Evolutionary conservation across 2,888 invertebrate genomes (phyloP).

Genomic region (Diarsia mendica): DNA sequence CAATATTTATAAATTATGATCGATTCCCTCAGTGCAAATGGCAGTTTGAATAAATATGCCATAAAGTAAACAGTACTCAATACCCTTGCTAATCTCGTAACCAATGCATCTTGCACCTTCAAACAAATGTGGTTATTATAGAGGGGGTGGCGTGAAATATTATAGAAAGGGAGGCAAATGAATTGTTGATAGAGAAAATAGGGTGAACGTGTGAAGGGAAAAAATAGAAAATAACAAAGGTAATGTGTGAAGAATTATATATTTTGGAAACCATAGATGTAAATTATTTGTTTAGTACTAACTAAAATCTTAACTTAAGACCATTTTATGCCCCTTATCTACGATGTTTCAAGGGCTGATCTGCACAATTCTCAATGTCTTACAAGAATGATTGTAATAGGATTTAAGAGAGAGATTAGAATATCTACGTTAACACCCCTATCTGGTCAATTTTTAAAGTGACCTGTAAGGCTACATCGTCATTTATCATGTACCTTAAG

Average conservation of each 20-base stretch:
- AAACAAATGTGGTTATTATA: conserved; percentile 71
- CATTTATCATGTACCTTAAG: too few relatives aligned
- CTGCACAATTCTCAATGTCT: neutral
- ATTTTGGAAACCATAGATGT: neutral
- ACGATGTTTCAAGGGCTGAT: neutral
- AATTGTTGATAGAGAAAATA: conserved; percentile 35
- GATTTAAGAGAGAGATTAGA: neutral
- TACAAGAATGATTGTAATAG: neutral
- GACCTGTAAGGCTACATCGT: neutral
- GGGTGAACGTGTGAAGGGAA: conserved; percentile 1
- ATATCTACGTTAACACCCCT: neutral
- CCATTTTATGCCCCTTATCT: neutral
- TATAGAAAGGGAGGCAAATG: conserved; percentile 50
- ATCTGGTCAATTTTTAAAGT: neutral
- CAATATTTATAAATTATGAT: conserved; percentile 53
- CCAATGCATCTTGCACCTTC: conserved; percentile 67
- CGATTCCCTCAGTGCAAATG: conserved; percentile 58
- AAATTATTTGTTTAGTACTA: too few relatives aligned
- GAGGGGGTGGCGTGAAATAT: conserved; percentile 69
- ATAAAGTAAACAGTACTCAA: conserved; percentile 78
- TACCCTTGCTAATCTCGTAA: conserved; percentile 74
- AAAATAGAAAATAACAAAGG: neutral
- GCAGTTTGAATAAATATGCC: conserved; percentile 74
- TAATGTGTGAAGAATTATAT: neutral
- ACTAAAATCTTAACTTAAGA: too few relatives aligned